Evolutionary conservation across 2,113 vertebrate genomes (phyloP), one percentile per base, ranked within the genome.

Genomic region (Mus pahari): DNA sequence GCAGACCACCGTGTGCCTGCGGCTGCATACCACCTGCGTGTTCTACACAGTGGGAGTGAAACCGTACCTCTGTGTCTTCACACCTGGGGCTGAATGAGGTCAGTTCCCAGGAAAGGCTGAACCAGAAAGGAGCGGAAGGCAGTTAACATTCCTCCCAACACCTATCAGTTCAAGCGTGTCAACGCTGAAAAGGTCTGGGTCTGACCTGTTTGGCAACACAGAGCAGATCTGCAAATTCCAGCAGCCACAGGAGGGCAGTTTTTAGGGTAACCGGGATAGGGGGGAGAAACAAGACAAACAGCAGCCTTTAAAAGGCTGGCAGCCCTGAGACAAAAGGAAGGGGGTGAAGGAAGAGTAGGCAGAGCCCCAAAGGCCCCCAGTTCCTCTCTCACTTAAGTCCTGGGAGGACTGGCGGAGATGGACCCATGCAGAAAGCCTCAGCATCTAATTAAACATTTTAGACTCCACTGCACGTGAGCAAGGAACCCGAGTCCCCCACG

Each of bases 391-490:
- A 31, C 68, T 75, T n/a, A 84, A 89, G 95, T 71, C 75, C 83
- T 31, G 74, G 84, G 94, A 92, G 94, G 73, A 77, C 0, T 0
- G 22, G 94, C 48, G 66, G 92, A 92, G 78, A 82, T 0, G 31
- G 96, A 87, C 94, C 94, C 68, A 36, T 2, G 89, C 81, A 91
- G 92, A 96, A 92, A 48, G 89, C 73, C 78, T 97, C 68, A 2
- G 95, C 94, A 96, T 95, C 94, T 95, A 97, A 98, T 97, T 96
- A 97, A 97, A 96, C 96, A 94, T 97, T 97, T 97, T 48, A 96
- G 94, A 96, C 93, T 95, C 94, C 86, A 81, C 42, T 83, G 96
- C 97, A 95, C 96, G 91, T 0, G 7, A 91, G 96, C 94, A 94
- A 91, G 97, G 91, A 97, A 93, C 77, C 95, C 79, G 50, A 64